Evolutionary conservation across 2,888 invertebrate species (phyloP).

Genomic region (Thereva nobilitata): DNA sequence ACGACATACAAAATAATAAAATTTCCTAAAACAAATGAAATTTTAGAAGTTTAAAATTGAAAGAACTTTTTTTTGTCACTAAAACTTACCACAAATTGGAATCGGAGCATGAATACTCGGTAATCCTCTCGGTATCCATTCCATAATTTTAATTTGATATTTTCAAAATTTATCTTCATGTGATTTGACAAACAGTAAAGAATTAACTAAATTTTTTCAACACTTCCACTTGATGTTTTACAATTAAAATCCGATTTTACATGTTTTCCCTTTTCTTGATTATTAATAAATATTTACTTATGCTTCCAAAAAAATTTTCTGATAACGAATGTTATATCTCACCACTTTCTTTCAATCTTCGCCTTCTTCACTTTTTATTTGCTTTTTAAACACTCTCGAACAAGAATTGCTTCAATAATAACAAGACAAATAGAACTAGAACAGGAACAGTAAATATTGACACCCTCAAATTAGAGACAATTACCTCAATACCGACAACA

Average conservation of each 20-base stretch:
- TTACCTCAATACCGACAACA: conserved; percentile 1
- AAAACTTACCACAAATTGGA: conserved; percentile 59
- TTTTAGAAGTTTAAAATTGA: conserved; percentile 5
- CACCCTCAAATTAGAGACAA: conserved; percentile 20
- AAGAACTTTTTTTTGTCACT: conserved; percentile 13
- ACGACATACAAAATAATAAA: too few species aligned
- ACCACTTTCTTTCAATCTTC: too few species aligned
- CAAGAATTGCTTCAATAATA: neutral
- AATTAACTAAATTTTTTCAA: too few species aligned
- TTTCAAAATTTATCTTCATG: conserved; percentile 3
- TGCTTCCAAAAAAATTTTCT: too few species aligned
- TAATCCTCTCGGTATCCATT: conserved; percentile 60
- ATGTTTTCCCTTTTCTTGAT: too few species aligned
- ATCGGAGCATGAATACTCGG: conserved; percentile 59
- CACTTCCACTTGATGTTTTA: too few species aligned
- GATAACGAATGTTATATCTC: too few species aligned
- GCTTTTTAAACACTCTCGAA: too few species aligned
- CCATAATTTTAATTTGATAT: conserved; percentile 54
- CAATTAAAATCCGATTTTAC: too few species aligned
- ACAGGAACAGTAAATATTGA: conserved; percentile 15
- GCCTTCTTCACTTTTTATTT: too few species aligned
- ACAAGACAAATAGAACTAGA: conserved; percentile 4
- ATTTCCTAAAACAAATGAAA: neutral
- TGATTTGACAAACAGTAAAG: neutral
- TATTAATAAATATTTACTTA: too few species aligned